Evolutionary conservation across 2,797 vertebrate species (phyloP), one percentile per base, ranked within the genome.

Genomic region (Fistularia commersonii): DNA sequence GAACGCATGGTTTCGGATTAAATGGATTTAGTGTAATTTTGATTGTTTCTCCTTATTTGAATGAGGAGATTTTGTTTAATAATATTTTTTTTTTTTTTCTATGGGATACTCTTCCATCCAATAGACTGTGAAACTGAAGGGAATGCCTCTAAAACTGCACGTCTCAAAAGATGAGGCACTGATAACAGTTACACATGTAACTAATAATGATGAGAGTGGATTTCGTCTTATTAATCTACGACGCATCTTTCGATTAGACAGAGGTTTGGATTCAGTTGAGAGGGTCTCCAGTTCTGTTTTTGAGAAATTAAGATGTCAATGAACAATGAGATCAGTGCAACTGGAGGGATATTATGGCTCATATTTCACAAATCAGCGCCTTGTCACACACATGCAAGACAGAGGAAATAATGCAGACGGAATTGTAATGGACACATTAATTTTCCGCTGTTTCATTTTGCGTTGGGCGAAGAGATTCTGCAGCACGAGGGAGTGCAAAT

Each of bases 351-450:
- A 11, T 49, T 40, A 6, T 44, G 0, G 3, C 11, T 11, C 39
- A 11, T 6, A 35, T 64, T 37, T 47, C 12, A 32, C 37, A 41
- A n/a, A 32, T 50, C 45, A 47, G 52, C 32, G 33, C 47, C 8
- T 13, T 15, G n/a, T 11, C n/a, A 23, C 23, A 32, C 36, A 40
- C 38, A 48, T 8, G 23, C 12, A 65, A 41, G 8, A 47, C 38
- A 55, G 35, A 47, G 14, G 34, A 11, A 45, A 11, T 31, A 39
- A 11, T 13, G 48, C 39, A 7, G 54, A n/a, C 9, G 6, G 11
- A 60, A 64, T 64, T 54, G n/a, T 66, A 64, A 73, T 55, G 49
- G 56, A n/a, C 23, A 44, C 62, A 65, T 56, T 59, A 63, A 58
- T 65, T 72, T 66, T 58, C 67, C 47, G 45, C 51, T 41, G 49